Percentiles rank a stretch among this genome's conserved stretches.
phyloP scores from a whole-genome alignment of 2,888 invertebrate species.

The Lydus trimaculatus region DNA sequence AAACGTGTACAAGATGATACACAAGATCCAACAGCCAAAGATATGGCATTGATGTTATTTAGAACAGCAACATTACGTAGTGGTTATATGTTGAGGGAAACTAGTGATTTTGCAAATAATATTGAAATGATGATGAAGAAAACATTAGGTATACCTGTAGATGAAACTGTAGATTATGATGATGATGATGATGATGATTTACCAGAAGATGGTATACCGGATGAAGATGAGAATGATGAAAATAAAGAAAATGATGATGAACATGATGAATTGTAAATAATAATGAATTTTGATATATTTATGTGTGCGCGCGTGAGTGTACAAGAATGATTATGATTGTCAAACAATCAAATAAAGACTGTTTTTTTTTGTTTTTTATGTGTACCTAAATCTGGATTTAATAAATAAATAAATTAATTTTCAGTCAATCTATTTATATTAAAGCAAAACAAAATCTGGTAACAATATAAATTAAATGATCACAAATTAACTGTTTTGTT shows the following conservation, averaged over 20 bases:
- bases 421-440: conserved; percentile 3
- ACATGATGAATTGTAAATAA: conserved; percentile 69
- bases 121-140: conserved; percentile 90
- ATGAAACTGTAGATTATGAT: conserved; percentile 68
- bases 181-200: conserved; percentile 60
- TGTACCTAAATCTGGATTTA: neutral
- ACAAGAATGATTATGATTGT: conserved; percentile 27
- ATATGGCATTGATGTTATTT: conserved; percentile 89
- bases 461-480: conserved; percentile 7
- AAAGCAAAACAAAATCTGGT: neutral
- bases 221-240: conserved; percentile 59
- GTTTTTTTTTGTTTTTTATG: conserved; percentile 17
- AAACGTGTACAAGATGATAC: conserved; percentile 81
- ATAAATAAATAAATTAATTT: neutral
- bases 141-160: conserved; percentile 77
- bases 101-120: conserved; percentile 85
- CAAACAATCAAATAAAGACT: conserved; percentile 41
- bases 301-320: conserved; percentile 32
- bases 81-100: conserved; percentile 90
- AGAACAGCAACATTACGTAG: conserved; percentile 92
- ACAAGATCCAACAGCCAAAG: conserved; percentile 78
- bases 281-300: neutral
- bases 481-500: neutral
- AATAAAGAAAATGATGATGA: conserved; percentile 48
- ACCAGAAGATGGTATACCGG: conserved; percentile 59